Percentiles rank a stretch among this genome's conserved stretches.
phyloP scores from a whole-genome alignment of 2,888 invertebrate species.

The Drosophila cracens region DNA sequence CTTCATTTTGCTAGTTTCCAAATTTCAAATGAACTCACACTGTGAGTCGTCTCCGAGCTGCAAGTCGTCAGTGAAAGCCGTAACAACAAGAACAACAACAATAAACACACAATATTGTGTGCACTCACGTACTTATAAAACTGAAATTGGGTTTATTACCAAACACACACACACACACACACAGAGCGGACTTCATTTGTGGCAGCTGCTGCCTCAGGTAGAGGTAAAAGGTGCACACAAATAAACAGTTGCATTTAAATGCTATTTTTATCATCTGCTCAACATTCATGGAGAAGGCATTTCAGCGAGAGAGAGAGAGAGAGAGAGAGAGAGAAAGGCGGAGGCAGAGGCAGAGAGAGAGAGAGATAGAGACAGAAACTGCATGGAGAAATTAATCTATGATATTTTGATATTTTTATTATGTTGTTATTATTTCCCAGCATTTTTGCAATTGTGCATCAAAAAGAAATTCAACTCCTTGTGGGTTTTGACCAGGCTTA shows the following conservation, averaged over 20 bases:
- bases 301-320: background rate
- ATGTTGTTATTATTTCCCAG: background rate
- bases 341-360: background rate
- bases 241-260: slow-evolving; percentile 7
- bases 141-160: slow-evolving; percentile 71
- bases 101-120: slow-evolving; percentile 51
- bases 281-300: slow-evolving; percentile 2
- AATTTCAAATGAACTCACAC: slow-evolving; percentile 63
- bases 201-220: slow-evolving; percentile 53
- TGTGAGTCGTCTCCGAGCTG: slow-evolving; percentile 4
- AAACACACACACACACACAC: slow-evolving; percentile 30
- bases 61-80: slow-evolving; percentile 47
- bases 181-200: slow-evolving; percentile 27
- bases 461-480: background rate
- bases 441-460: background rate
- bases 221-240: slow-evolving; percentile 5
- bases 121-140: slow-evolving; percentile 32
- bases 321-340: too few species aligned
- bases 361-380: background rate
- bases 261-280: slow-evolving; percentile 47
- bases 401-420: background rate
- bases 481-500: background rate
- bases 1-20: slow-evolving; percentile 53
- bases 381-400: background rate
- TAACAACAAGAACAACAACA: slow-evolving; percentile 23